Conservation (phyloP, 2,888 invertebrate genomes). For the Sceliomorpha sp. region DNA sequence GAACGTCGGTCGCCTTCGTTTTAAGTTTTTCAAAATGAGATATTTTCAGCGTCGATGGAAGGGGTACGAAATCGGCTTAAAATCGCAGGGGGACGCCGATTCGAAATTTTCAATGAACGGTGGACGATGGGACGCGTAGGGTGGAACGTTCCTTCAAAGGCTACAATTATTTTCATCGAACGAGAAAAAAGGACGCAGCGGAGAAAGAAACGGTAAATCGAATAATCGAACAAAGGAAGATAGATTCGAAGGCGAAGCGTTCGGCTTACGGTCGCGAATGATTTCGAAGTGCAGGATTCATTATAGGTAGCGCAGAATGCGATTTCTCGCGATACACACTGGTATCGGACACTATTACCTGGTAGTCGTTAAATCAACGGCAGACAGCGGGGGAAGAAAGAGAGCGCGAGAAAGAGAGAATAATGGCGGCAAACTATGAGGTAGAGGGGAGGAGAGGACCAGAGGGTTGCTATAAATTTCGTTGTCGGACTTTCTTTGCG, state of each 20-base stretch:
- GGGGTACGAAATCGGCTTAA: slow-evolving; percentile 56
- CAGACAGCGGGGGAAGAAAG: slow-evolving; percentile 43
- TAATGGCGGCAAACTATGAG: no score
- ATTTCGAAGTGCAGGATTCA: neutral
- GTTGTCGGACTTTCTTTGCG: slow-evolving; percentile 60
- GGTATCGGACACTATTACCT: slow-evolving; percentile 22
- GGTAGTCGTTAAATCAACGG: slow-evolving; percentile 54
- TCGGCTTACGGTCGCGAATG: no score
- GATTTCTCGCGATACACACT: slow-evolving; percentile 17
- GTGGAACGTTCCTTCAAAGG: neutral
- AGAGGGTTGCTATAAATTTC: slow-evolving; percentile 70
- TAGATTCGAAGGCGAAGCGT: no score
- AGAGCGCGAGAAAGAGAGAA: slow-evolving; percentile 14
- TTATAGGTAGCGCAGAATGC: slow-evolving; percentile 1
- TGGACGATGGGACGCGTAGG: slow-evolving; percentile 35
- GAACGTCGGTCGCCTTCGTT: slow-evolving; percentile 26
- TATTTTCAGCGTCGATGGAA: slow-evolving; percentile 19
- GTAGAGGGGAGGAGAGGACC: slow-evolving; percentile 44
- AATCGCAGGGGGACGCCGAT: slow-evolving; percentile 64
- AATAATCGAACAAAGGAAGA: slow-evolving; percentile 25
- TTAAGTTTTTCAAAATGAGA: slow-evolving; percentile 47
- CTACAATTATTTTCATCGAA: neutral
- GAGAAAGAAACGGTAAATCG: no score
- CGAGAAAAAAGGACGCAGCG: neutral
- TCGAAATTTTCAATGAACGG: slow-evolving; percentile 66